A percentile compares a stretch with the other conserved stretches of the same genome.
phyloP scores from a whole-genome alignment of 2,113 vertebrate genomes.

The Riparia riparia region DNA sequence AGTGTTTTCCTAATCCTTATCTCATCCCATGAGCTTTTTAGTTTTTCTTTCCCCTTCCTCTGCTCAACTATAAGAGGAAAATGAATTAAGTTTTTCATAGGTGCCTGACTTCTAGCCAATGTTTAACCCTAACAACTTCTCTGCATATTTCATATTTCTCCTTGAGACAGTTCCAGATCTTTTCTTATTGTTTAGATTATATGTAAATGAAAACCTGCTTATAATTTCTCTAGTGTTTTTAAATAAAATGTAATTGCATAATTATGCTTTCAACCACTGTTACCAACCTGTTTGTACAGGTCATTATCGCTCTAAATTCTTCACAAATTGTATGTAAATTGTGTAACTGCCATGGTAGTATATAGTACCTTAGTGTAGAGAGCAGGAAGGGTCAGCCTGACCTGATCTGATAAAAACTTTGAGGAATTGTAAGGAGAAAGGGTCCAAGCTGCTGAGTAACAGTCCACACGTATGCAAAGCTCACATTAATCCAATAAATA shows the following conservation, averaged over 20 bases:
- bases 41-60: too few species aligned
- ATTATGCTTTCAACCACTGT: constrained; percentile 49
- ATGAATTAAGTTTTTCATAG: too few species aligned
- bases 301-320: constrained; percentile 46
- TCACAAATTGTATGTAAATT: not conserved
- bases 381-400: not conserved
- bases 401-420: not conserved
- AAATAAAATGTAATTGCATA: constrained; percentile 29
- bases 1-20: too few species aligned
- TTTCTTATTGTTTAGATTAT: not conserved
- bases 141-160: not conserved
- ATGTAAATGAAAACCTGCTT: constrained; percentile 6
- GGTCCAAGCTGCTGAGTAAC: not conserved
- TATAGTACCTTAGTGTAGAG: not conserved
- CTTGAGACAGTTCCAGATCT: not conserved
- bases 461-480: not conserved
- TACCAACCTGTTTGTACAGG: constrained; percentile 32
- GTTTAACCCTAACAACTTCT: not conserved
- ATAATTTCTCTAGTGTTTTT: constrained; percentile 57
- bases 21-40: too few species aligned
- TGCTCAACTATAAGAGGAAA: too few species aligned
- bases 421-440: not conserved
- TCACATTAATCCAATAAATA: not conserved
- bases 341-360: not conserved
- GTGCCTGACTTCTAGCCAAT: too few species aligned